Conservation (phyloP, 2,113 vertebrate genomes). For the Xyrauchen texanus region DNA sequence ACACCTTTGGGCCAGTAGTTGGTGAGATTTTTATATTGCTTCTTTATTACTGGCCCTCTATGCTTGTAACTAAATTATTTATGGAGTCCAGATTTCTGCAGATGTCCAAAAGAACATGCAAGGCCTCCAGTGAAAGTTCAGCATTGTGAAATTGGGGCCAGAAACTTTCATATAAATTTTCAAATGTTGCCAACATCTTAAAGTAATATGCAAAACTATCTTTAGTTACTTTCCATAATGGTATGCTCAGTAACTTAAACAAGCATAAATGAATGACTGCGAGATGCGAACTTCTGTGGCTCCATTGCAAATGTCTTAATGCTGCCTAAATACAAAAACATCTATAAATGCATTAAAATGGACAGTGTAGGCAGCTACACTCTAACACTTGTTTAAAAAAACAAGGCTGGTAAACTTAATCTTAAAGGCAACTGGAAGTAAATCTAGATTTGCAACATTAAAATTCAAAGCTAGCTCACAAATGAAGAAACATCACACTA, state of each 20-base stretch:
- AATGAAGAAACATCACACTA: slow-evolving; percentile 13
- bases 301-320: not conserved
- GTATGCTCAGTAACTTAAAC: slow-evolving; percentile 2
- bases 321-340: not conserved
- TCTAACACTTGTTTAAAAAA: not conserved
- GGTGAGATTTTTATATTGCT: not conserved
- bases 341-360: not conserved
- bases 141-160: not conserved
- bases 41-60: slow-evolving; percentile 4
- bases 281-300: not conserved
- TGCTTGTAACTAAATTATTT: slow-evolving; percentile 37
- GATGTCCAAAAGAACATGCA: not conserved
- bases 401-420: slow-evolving; percentile 14
- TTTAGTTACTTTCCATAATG: not conserved
- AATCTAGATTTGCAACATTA: slow-evolving; percentile 3
- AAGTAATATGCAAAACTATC: not conserved
- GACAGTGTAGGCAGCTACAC: not conserved
- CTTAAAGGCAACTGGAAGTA: slow-evolving; percentile 11
- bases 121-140: not conserved
- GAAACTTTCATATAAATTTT: not conserved
- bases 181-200: not conserved
- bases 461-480: not conserved
- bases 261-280: not conserved
- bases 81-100: slow-evolving; percentile 7
- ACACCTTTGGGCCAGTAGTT: not conserved